Percentiles rank a stretch among this genome's conserved stretches.
Evolutionary conservation across 2,888 invertebrate genomes (phyloP).

Genomic region (Hipparchia sbordonii): DNA sequence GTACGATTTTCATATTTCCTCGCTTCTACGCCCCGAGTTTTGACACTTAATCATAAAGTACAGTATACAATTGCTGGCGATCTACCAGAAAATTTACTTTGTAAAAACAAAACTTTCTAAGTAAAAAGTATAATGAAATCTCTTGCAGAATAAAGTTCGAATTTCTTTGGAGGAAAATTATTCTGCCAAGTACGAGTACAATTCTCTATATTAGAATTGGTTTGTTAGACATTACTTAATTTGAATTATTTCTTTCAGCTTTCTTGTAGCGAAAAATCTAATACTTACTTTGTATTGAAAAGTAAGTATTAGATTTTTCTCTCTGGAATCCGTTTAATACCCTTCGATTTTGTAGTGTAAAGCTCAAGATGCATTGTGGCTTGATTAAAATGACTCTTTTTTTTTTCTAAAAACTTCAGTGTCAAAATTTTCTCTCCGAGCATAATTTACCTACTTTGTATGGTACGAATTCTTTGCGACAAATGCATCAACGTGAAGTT

Average conservation of each 20-base stretch:
- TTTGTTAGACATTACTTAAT: not conserved
- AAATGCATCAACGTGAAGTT: no score
- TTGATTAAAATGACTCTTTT: no score
- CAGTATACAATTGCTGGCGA: constrained; percentile 26
- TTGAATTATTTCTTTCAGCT: not conserved
- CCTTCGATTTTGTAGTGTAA: no score
- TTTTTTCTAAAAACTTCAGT: no score
- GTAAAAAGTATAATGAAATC: constrained; percentile 21
- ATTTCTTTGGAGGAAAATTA: constrained; percentile 7
- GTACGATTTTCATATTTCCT: constrained; percentile 27
- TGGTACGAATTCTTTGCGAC: no score
- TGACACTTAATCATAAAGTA: constrained; percentile 29
- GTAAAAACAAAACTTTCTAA: constrained; percentile 22
- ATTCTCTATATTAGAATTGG: not conserved
- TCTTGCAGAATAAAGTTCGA: constrained; percentile 10
- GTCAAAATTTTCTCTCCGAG: no score
- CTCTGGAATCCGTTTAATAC: no score
- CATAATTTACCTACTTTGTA: no score
- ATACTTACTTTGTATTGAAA: no score
- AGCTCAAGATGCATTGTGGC: no score
- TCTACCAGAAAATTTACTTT: constrained; percentile 27
- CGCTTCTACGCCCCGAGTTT: constrained; percentile 22
- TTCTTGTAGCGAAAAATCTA: not conserved
- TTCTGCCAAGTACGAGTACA: not conserved
- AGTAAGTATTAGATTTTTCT: no score